Base-by-base conservation (phyloP, 2,888 invertebrate species). In the Sminthurinus aureus region DNA sequence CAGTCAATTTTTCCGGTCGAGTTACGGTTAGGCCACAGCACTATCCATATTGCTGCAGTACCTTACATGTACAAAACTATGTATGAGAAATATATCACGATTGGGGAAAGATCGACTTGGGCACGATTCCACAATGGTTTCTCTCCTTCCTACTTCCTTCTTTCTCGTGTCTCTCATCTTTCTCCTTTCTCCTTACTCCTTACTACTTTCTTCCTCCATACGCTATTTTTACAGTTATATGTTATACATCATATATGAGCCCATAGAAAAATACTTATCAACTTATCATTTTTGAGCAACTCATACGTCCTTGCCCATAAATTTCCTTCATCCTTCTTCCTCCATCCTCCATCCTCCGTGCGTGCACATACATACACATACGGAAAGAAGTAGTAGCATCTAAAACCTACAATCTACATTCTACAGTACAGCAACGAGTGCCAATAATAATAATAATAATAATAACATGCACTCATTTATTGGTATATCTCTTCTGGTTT, bases 1-100 rank as follows among this genome's bases (percentile, higher is more conserved):
- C 58, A 81, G 81, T 81, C 81, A 81, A 81, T 74, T 81, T 81
- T 81, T 66, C 64, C 38, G n/a, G 38, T 18, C 80, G n/a, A 79
- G 38, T 58, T 58, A 58, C 58, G 8, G 52, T 13, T 11, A 52
- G 8, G 58, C 58, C 2, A 58, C 18, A 18, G 58, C 38, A 38
- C 38, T 38, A 38, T 38, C 38, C 3, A 38, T 20, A n/a, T 67
- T 67, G 20, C 11, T 20, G 22, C 64, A 38, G 38, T 38, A 38
- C 6, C 38, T 38, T 38, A 38, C 38, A 38, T 38, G 6, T 6
- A 38, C 38, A 4, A 38, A 1, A 38, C 38, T 38, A 6, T 38
- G 58, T 2, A 58, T 6, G 58, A 58, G 58, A 58, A 2, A 58
- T n/a, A n/a, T n/a, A n/a, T n/a, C n/a, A n/a, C n/a, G n/a, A n/a